Percentiles rank a stretch among this genome's conserved stretches.
Evolutionary conservation across 2,113 vertebrate genomes (phyloP).

Genomic region (Leucoraja erinaceus): DNA sequence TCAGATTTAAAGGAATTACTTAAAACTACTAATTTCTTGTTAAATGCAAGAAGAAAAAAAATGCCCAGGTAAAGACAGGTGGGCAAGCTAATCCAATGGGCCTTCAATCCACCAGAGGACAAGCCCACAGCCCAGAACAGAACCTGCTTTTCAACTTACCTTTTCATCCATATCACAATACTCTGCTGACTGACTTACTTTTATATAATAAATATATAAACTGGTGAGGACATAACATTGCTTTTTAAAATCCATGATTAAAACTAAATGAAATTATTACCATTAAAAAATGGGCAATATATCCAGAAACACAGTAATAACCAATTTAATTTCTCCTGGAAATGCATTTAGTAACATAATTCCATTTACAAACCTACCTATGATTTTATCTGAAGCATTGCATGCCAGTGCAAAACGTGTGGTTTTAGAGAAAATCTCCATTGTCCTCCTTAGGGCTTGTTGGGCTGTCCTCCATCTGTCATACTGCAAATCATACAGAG

Average conservation of each 20-base stretch:
- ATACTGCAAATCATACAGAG: constrained; percentile 61
- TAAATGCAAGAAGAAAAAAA: too few species aligned
- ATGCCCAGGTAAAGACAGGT: neutral
- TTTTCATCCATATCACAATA: neutral
- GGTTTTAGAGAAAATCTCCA: constrained; percentile 98
- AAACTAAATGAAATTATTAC: neutral
- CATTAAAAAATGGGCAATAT: neutral
- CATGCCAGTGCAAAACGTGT: constrained; percentile 91
- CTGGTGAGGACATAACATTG: neutral
- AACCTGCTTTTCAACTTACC: neutral
- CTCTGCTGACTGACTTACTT: neutral
- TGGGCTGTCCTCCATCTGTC: constrained; percentile 97
- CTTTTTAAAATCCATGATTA: neutral
- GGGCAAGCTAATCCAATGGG: neutral
- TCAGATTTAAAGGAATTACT: neutral
- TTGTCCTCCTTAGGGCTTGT: constrained; percentile 89
- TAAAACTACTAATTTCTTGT: neutral
- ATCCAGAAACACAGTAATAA: neutral
- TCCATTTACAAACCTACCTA: constrained; percentile 57
- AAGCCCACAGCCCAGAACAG: neutral
- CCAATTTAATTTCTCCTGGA: neutral
- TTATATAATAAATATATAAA: neutral
- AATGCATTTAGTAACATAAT: neutral
- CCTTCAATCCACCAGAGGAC: neutral
- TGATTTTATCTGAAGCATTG: constrained; percentile 94